Base-by-base conservation (phyloP, 2,113 vertebrate species). In the Gallinago jamesoni region DNA sequence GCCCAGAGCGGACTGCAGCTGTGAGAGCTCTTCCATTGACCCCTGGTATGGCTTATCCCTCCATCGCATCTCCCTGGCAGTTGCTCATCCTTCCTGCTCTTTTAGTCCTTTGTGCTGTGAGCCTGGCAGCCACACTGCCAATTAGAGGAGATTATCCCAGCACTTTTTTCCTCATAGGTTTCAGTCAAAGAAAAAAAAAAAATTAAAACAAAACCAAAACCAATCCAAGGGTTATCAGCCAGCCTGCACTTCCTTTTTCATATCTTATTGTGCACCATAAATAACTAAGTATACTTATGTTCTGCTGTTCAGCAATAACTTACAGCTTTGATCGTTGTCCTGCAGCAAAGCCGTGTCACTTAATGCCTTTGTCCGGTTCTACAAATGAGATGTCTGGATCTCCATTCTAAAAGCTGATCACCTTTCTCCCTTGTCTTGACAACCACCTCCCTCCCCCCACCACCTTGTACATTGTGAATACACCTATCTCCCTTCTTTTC, bases 241-340 rank as follows among this genome's bases (percentile, higher is more conserved):
- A 83, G 53, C 50, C 68, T 55, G 33, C 30, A 31, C 57, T 73
- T 89, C 52, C 57, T 77, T 89, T 91, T 93, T 60, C 41, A 13
- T 56, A 66, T 48, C 48, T 78, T 56, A 52, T 6, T 67, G n/a
- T 86, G 75, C 50, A 33, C 59, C 50, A 56, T 50, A 73, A 76
- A 66, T 77, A 91, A 68, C 33, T 48, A 80, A 21, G 33, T 64
- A 10, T 30, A 47, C 50, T 76, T 66, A 24, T 5, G 7, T 59
- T 93, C 74, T 85, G 75, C 89, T 90, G 75, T 64, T 93, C 93
- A 77, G 59, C 55, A 91, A 67, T 75, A 74, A 25, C 23, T 70
- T 43, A 27, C 14, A 77, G 47, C 70, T 73, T 76, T 62, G 62
- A 52, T 13, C 2, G 1, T 59, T 33, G 25, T 52, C 63, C 68